phyloP scores from a whole-genome alignment of 2,888 invertebrate genomes.

The Ophion obscuratus region DNA sequence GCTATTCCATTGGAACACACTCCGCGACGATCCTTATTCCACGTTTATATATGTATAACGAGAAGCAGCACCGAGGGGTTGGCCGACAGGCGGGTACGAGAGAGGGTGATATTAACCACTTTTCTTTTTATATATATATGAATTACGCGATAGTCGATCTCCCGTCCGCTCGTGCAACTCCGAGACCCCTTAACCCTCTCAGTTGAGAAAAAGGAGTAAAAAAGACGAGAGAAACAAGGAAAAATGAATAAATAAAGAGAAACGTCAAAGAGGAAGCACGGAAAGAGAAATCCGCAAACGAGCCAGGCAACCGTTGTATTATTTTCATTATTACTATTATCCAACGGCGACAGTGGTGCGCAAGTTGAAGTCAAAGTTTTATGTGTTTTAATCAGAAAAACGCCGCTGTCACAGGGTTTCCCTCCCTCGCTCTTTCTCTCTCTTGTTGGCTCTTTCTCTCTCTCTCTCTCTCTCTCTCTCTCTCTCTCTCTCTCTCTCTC shows the following conservation, averaged over 20 bases:
- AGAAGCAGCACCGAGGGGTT: slow-evolving; percentile 24
- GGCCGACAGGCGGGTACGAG: neutral
- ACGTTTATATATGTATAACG: slow-evolving; percentile 31
- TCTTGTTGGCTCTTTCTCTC: neutral
- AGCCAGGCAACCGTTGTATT: slow-evolving; percentile 16
- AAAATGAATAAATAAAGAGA: slow-evolving; percentile 19
- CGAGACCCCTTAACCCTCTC: slow-evolving; percentile 34
- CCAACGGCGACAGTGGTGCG: slow-evolving; percentile 57
- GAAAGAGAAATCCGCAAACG: slow-evolving; percentile 28
- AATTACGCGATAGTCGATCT: slow-evolving; percentile 46
- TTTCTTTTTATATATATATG: slow-evolving; percentile 3
- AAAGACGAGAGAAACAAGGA: neutral
- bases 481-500: slow-evolving; percentile 62
- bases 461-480: slow-evolving; percentile 10
- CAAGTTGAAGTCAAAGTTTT: slow-evolving; percentile 78
- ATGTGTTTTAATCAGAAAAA: slow-evolving; percentile 81
- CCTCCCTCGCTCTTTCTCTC: slow-evolving; percentile 8
- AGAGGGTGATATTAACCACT: slow-evolving; percentile 28
- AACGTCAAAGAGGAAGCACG: slow-evolving; percentile 22
- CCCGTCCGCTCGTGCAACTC: slow-evolving; percentile 44
- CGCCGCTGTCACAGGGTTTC: slow-evolving; percentile 10
- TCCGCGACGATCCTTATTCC: neutral
- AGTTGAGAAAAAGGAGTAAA: neutral
- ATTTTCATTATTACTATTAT: slow-evolving; percentile 58
- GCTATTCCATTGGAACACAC: slow-evolving; percentile 37